Evolutionary conservation across 2,888 invertebrate species (phyloP), one percentile per base, ranked within the genome.

Genomic region (Uropetala carovei): DNA sequence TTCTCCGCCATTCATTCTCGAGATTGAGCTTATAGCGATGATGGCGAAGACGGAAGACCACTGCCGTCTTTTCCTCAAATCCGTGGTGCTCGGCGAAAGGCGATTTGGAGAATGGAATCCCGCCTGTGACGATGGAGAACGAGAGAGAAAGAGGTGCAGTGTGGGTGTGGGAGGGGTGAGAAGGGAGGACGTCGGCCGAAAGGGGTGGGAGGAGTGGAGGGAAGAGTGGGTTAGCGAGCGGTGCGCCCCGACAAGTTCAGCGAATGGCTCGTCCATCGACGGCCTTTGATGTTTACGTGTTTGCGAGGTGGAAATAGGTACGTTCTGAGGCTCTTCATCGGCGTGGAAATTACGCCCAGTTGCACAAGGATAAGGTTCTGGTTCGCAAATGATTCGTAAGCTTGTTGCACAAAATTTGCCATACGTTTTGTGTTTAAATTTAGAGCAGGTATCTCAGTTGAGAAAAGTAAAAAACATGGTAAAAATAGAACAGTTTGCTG

Each of bases 311-410:
- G 14, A 75, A 75, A 75, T 27, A 27, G 13, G 11, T 27, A 22
- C 27, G 27, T 75, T 75, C 22, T 75, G 75, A 75, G 27, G 27
- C 22, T 75, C 75, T 75, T 75, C 75, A 75, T 0, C 75, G 75
- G 75, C 22, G 22, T 18, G 75, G 27, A 75, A 75, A 75, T 27
- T 27, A 27, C 75, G 75, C 75, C 27, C 75, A 7, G 75, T 11
- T 75, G 22, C 75, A 75, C 75, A 27, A 75, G 75, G 75, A 75
- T 75, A 75, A 75, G 75, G 75, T 75, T 27, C 75, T 43, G 43
- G 43, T 43, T 43, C 5, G 43, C 43, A 27, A 75, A 27, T 75
- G 22, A 75, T 75, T 75, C 75, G 27, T 75, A 27, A 22, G 8
- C 60, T 22, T 27, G 75, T 7, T 10, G 75, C 27, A 27, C 22